Base-by-base conservation (phyloP, 2,113 vertebrate genomes). In the Dendrocopos noguchii region DNA sequence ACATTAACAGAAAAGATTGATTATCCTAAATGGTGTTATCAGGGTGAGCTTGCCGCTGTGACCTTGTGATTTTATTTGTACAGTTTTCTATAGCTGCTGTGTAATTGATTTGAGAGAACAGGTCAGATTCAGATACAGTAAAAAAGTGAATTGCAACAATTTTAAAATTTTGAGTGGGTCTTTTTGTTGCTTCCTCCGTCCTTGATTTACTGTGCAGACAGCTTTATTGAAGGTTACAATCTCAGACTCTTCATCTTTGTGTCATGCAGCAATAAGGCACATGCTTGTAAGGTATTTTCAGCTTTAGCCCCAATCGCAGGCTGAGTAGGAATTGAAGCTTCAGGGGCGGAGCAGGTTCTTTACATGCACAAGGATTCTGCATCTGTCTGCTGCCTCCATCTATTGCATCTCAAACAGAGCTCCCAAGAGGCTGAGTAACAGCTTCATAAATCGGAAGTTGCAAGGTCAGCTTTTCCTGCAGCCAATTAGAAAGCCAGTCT, bases 361-460 rank as follows among this genome's bases (percentile, higher is more conserved):
- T 85, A 22, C 72, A 88, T 79, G 93, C 85, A 73, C 11, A 80
- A 90, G 79, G 85, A 63, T 1, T 1, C 15, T 6, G 76, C 39
- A 22, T 88, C 93, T 84, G 5, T 86, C 70, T 56, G 77, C 80
- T 82, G 83, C 70, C 60, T 94, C 44, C 86, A 59, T 73, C 85
- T 72, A 50, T 39, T 16, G 52, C 70, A 59, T 90, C 85, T 94
- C 90, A 84, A 39, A 75, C 52, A 84, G 68, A 68, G 90, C 66
- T 96, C 94, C 80, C 96, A 6, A 25, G 91, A 65, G 93, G 28
- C 85, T 39, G 31, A 82, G 46, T 80, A 93, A 93, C 75, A 90
- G 84, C 89, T 89, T 94, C 93, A 93, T 95, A 91, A 96, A 95
- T 96, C 93, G 94, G 15, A 33, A 59, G 2, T 7, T 86, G 91